Conservation (phyloP, 1,140 invertebrate genomes). For the Cepaea nemoralis region DNA sequence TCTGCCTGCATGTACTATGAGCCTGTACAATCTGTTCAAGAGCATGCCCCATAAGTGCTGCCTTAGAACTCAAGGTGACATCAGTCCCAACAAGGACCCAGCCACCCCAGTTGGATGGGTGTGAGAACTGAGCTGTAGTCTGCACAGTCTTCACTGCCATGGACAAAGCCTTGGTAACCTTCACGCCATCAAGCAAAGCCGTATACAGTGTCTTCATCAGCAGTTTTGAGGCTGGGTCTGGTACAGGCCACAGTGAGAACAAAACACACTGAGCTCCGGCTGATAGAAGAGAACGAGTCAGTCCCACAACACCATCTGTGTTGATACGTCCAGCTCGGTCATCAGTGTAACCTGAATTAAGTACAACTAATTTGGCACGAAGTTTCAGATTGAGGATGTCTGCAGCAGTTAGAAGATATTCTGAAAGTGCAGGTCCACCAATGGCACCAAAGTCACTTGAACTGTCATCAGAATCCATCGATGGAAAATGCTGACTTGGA, state of each 20-base stretch:
- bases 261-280: conserved; percentile 92
- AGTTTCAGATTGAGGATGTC: conserved; percentile 88
- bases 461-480: conserved; percentile 71
- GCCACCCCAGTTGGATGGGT: conserved; percentile 96
- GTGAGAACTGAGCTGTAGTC: conserved; percentile 94
- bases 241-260: conserved; percentile 92
- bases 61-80: conserved; percentile 88
- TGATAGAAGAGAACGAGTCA: conserved; percentile 83
- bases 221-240: conserved; percentile 91
- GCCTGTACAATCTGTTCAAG: conserved; percentile 88
- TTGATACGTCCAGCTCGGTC: conserved; percentile 73
- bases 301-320: conserved; percentile 84
- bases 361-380: conserved; percentile 88
- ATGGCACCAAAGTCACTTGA: conserved; percentile 69
- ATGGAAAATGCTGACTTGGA: conserved; percentile 62
- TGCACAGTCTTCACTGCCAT: conserved; percentile 96
- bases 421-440: conserved; percentile 85
- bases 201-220: conserved; percentile 91
- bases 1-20: conserved; percentile 83
- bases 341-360: conserved; percentile 79
- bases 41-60: conserved; percentile 93
- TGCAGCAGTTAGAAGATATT: conserved; percentile 86
- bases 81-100: conserved; percentile 89
- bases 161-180: conserved; percentile 80
- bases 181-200: conserved; percentile 84